Evolutionary conservation across 2,888 invertebrate genomes (phyloP), one percentile per base, ranked within the genome.

Genomic region (Limnephilus auricula): DNA sequence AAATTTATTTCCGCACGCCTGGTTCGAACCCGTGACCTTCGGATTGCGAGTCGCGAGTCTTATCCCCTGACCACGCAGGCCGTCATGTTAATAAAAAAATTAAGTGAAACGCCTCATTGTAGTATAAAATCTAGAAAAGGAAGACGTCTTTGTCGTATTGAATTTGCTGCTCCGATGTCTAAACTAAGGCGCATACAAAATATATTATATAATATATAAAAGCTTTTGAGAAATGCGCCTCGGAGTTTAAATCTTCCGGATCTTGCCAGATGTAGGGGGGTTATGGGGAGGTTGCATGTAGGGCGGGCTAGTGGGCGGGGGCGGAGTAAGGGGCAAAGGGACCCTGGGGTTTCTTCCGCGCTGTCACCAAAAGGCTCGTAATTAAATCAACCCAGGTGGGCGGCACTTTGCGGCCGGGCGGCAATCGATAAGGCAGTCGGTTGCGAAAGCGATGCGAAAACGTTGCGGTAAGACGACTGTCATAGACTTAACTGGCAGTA

Each of bases 361-460:
- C 83, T 90, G 84, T 89, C 90, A 89, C 90, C 78, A 65, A 90
- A 88, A 90, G 84, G 88, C 45, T 82, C 79, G 85, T 93, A 92
- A 92, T 93, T 93, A 93, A 92, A 93, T 93, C 92, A 93, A 91
- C 90, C 65, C 84, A 79, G 92, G 90, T 89, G 45, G 91, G 89
- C 79, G 90, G 84, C 89, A 88, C 32, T 92, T 88, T 91, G 91
- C 82, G 90, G 91, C 86, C 85, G 88, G 91, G 87, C 88, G 89
- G 88, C 83, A 91, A 91, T 91, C 90, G 91, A 91, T 91, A 91
- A 88, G 88, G 50, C 87, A 80, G 45, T 34, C 40, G 89, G 89
- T 40, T 89, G 89, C 32, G 32, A 88, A 88, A 88, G 78, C 87
- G 87, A 25, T 88, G 79, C 65, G 87, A 86, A 86, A 86, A 86